phyloP scores from a whole-genome alignment of 2,888 invertebrate genomes.

The Metacarcinus magister region DNA sequence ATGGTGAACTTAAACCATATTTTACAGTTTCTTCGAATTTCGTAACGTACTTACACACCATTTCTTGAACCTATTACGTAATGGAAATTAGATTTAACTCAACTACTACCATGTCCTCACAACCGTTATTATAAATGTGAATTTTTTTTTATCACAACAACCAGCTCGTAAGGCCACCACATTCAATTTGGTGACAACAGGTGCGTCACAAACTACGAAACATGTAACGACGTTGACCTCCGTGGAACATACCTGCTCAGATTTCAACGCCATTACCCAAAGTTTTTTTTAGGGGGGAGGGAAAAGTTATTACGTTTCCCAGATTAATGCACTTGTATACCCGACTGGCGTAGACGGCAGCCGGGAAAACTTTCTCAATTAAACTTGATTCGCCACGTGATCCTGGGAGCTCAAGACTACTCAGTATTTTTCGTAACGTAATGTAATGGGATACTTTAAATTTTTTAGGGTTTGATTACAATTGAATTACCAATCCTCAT shows the following conservation, averaged over 20 bases:
- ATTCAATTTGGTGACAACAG: too few species aligned
- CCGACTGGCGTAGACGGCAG: background rate
- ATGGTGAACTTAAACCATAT: background rate
- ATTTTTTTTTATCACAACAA: too few species aligned
- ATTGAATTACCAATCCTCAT: background rate
- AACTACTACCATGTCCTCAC: background rate
- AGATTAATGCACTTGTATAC: constrained; percentile 21
- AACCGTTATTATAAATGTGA: background rate
- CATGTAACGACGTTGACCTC: background rate
- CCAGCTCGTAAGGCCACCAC: too few species aligned
- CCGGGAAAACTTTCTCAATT: background rate
- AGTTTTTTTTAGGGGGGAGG: background rate
- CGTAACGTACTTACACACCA: background rate
- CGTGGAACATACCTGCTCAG: background rate
- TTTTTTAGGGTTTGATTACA: background rate
- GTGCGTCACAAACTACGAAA: background rate
- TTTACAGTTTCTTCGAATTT: background rate
- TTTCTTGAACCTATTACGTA: background rate
- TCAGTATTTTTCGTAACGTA: background rate
- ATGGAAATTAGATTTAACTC: background rate
- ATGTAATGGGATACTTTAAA: background rate
- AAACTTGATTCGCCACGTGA: constrained; percentile 3
- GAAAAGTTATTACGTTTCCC: background rate
- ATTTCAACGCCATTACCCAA: background rate
- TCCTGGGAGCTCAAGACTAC: background rate